These are phyloP conservation scores for Tiliacea citrago DNA, from an alignment of 2,888 invertebrate genomes.

Conservation along the genomic window DNA sequence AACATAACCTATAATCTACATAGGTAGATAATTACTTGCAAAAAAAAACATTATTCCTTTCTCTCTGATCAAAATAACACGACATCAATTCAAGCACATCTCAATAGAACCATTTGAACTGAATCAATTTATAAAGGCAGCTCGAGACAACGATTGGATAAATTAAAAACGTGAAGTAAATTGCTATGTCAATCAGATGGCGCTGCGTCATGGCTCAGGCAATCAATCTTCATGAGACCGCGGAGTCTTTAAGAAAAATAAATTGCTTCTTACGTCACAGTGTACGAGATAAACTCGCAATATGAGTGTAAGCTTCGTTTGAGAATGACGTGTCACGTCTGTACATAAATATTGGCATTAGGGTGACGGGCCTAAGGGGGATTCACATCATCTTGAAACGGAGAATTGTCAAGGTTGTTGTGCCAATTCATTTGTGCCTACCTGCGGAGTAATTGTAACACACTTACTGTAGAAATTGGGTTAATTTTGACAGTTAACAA, in stretches of 20 bases:
- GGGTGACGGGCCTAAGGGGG: constrained; percentile 32
- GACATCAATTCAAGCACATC: constrained; percentile 33
- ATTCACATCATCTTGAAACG: constrained; percentile 22
- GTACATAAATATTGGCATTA: constrained; percentile 66
- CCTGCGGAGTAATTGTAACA: no score
- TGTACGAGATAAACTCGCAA: constrained; percentile 75
- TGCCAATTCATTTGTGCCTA: neutral
- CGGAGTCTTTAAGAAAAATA: constrained; percentile 85
- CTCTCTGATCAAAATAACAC: constrained; percentile 1
- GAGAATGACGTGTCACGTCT: constrained; percentile 68
- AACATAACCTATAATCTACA: no score
- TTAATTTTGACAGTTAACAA: no score
- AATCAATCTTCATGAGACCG: constrained; percentile 87
- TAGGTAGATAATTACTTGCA: no score
- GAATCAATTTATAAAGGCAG: constrained; percentile 76
- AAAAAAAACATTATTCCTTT: neutral
- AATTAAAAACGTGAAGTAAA: constrained; percentile 88
- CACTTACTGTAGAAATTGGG: no score
- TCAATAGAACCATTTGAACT: constrained; percentile 58
- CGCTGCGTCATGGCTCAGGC: constrained; percentile 79
- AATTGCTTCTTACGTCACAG: constrained; percentile 79
- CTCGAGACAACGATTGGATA: constrained; percentile 76
- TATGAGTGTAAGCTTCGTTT: constrained; percentile 65
- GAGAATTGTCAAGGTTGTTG: constrained; percentile 11
- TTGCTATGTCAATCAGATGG: constrained; percentile 87